Base-by-base conservation (phyloP, 1,140 invertebrate species). In the Plectus sambesii region DNA sequence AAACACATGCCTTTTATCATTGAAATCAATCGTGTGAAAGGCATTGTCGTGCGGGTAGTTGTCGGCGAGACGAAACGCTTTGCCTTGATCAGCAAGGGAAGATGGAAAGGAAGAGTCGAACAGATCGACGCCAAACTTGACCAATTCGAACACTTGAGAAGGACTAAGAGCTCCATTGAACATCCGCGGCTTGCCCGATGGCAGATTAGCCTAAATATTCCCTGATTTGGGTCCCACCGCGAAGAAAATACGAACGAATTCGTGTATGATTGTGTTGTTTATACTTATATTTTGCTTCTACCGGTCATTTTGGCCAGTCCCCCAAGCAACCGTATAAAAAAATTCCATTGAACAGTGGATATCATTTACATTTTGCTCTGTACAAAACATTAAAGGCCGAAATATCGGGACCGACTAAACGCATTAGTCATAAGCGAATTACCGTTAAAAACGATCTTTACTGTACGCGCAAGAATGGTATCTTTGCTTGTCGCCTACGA, bases 11-110 rank as follows among this genome's bases (percentile, higher is more conserved):
- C 47, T 59, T 8, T 51, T 27, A 6, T 61, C 38, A n/a, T 35
- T 52, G 38, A 63, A 62, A 52, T 63, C 61, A 4, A 63, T 12
- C 2, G 53, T 24, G 23, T 37, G 30, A 38, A 53, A 63, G 1
- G 37, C 38, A 6, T 36, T 38, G 22, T 27, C 29, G 15, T 19
- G 24, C 5, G 62, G 62, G 47, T 43, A 63, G 30, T 50, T 49
- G 30, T 53, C 52, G 1, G 40, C 17, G 3, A 63, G 29, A 8
- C 35, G 19, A 26, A 58, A 55, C 4, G 51, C 56, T 23, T 25
- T 45, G n/a, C 48, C 49, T 29, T 58, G 24, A 15, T 59, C 51
- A n/a, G 55, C 55, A 23, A 60, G 19, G 12, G 19, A 23, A 2
- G 36, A 24, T 6, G 56, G 33, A 36, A 40, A 58, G 2, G 55